Percentiles rank a stretch among this genome's conserved stretches.
Evolutionary conservation across 2,888 invertebrate genomes (phyloP).

Genomic region (Sarcophaga caerulescens): DNA sequence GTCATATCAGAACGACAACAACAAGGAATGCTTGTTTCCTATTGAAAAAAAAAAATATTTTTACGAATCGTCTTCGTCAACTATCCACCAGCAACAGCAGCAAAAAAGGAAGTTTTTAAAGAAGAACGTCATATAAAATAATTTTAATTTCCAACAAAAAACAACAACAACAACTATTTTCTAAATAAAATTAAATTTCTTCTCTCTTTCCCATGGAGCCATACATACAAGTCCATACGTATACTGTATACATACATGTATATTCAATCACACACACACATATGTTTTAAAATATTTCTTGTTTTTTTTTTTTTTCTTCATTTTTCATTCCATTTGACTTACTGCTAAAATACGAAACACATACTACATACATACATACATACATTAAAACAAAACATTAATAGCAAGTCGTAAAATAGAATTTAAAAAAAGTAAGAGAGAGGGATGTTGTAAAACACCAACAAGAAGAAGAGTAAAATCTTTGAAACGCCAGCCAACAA

Average conservation of each 20-base stretch:
- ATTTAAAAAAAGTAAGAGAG: constrained; percentile 3
- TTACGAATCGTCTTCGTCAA: not conserved
- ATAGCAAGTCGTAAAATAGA: constrained; percentile 23
- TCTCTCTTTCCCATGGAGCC: not conserved
- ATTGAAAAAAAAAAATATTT: not conserved
- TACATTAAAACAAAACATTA: constrained; percentile 19
- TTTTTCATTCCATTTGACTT: constrained; percentile 25
- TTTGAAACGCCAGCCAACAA: constrained; percentile 10
- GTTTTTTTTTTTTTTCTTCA: constrained; percentile 9
- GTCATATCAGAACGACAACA: not conserved
- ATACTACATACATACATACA: constrained; percentile 9
- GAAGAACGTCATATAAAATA: constrained; percentile 33
- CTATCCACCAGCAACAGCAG: constrained; percentile 4
- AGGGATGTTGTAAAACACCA: not conserved
- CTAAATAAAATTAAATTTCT: constrained; percentile 23
- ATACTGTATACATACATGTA: no score
- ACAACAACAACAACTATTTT: not conserved
- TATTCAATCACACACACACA: no score
- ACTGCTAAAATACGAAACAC: constrained; percentile 33
- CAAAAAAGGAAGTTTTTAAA: constrained; percentile 43
- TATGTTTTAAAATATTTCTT: not conserved
- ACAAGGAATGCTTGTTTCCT: constrained; percentile 26
- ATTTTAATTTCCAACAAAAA: constrained; percentile 28
- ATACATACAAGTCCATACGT: no score
- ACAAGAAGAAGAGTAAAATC: constrained; percentile 34